phyloP scores from a whole-genome alignment of 2,888 invertebrate species.

The Cerastoderma edule region DNA sequence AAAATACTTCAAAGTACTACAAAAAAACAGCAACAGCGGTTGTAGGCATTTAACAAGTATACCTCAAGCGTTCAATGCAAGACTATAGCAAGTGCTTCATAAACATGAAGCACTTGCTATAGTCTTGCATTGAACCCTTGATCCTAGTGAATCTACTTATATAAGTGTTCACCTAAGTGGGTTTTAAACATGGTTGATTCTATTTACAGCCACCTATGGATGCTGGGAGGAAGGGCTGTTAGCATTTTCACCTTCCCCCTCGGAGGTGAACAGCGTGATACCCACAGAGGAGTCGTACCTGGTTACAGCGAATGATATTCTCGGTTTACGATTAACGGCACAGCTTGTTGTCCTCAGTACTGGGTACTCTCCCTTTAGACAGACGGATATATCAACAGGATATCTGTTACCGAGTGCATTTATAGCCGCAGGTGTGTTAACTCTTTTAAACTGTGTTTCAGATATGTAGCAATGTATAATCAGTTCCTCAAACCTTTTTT shows the following conservation, averaged over 20 bases:
- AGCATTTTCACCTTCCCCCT: constrained; percentile 73
- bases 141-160: no score
- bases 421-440: constrained; percentile 70
- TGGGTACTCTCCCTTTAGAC: constrained; percentile 70
- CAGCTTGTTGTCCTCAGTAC: constrained; percentile 80
- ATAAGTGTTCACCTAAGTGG: no score
- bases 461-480: no score
- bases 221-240: constrained; percentile 76
- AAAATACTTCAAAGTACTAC: no score
- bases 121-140: no score
- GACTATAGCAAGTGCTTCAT: no score
- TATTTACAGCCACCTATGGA: constrained; percentile 75
- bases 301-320: constrained; percentile 76
- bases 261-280: constrained; percentile 48
- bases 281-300: constrained; percentile 72
- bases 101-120: no score
- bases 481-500: no score
- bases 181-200: not conserved
- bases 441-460: no score
- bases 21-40: no score
- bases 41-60: no score
- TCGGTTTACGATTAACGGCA: constrained; percentile 72
- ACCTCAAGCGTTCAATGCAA: no score
- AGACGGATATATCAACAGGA: constrained; percentile 51
- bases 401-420: constrained; percentile 74